A percentile compares a stretch with the other conserved stretches of the same genome.
phyloP scores from a whole-genome alignment of 2,113 vertebrate species.

The Thermophis baileyi region DNA sequence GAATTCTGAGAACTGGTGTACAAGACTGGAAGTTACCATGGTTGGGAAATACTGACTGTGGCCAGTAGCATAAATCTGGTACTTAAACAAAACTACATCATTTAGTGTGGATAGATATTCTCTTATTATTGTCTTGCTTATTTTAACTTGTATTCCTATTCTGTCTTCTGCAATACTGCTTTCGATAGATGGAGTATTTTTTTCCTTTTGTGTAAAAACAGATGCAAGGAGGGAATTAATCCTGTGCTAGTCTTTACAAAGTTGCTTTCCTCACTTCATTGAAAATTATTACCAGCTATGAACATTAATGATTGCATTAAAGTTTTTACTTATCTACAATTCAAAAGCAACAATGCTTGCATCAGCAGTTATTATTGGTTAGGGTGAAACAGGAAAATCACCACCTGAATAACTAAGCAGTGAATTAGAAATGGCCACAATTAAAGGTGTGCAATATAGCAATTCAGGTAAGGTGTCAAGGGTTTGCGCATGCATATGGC shows the following conservation, averaged over 20 bases:
- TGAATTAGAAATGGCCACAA: neutral
- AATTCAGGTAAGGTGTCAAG: neutral
- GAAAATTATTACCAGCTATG: neutral
- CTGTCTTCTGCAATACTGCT: too few species aligned
- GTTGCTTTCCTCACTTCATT: neutral
- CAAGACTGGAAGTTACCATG: neutral
- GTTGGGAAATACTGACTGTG: neutral
- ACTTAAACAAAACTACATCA: neutral
- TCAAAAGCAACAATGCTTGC: neutral
- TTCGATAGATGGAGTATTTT: neutral
- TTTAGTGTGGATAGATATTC: too few species aligned
- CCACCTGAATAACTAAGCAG: neutral
- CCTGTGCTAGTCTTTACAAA: neutral
- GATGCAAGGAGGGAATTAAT: neutral
- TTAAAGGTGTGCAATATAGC: neutral
- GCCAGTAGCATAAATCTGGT: neutral
- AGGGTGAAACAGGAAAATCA: neutral
- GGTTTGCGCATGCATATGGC: neutral
- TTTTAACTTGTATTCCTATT: neutral
- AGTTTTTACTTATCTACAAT: neutral
- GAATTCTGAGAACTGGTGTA: neutral
- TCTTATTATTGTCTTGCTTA: too few species aligned
- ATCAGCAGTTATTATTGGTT: constrained; percentile 20
- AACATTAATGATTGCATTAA: neutral
- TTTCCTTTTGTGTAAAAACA: neutral